Evolutionary conservation across 23 tunicate genomes (phyloP), one percentile per base, ranked within the genome.

Genomic region (Halocynthia aurantium): DNA sequence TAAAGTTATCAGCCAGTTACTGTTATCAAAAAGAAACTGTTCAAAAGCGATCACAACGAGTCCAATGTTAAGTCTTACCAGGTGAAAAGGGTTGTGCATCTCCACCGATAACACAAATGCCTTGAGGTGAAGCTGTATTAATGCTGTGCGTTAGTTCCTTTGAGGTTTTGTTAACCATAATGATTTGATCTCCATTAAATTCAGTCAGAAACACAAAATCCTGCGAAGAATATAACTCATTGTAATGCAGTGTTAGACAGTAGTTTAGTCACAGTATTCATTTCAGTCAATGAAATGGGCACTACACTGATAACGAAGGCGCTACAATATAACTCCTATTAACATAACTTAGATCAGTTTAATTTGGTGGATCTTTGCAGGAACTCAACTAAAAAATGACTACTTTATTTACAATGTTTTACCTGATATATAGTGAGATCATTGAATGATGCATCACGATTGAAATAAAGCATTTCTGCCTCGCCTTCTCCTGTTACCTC

Each of bases 121-220:
- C 82, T 10, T 55, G 44, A 8, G 92, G 92, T 20, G 81, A 49
- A 12, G 69, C 20, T 50, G 84, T 81, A 10, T 54, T 55, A 12
- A 86, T 67, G 6, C 12, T 69, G n/a, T 81, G 80, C 7, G 69
- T 7, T n/a, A 81, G 72, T 49, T 75, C 73, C 7, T 85, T 85
- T 8, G 81, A 51, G 7, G 84, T 81, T 69, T 86, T 86, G 82
- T 86, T 81, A 0, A 86, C 63, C 77, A 61, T 82, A 20, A 82
- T 69, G 15, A 86, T 86, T 22, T 68, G 62, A 51, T 86, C 75
- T 12, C 52, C 50, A 20, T 21, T 75, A 51, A 22, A 61, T 6
- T 83, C 75, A 5, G 92, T 81, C 55, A 84, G 65, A 67, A 58
- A 84, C 17, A 84, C 10, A 83, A 72, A 84, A 12, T 84, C 61